phyloP scores from a whole-genome alignment of 2,113 vertebrate genomes.

The Phrynosoma blainvillii region DNA sequence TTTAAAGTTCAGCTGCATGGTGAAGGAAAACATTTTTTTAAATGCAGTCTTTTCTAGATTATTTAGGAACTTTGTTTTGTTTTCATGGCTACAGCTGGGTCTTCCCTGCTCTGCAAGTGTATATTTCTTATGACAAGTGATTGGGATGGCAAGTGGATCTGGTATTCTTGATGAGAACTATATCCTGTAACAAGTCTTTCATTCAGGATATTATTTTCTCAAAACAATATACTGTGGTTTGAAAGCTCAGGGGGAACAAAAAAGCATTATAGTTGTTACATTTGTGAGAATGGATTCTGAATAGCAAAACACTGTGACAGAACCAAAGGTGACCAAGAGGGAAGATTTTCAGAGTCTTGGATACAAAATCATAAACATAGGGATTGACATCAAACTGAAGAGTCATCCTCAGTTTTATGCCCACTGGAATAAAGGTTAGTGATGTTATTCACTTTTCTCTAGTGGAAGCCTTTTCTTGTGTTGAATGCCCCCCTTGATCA shows the following conservation, averaged over 20 bases:
- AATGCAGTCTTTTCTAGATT: conserved; percentile 37
- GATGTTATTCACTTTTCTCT: neutral
- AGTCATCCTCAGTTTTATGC: neutral
- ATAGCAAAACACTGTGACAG: neutral
- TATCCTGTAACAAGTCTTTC: neutral
- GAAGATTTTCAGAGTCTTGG: neutral
- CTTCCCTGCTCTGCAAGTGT: neutral
- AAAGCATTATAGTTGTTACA: neutral
- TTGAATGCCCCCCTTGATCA: neutral
- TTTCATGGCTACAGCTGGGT: conserved; percentile 10
- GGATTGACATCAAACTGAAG: neutral
- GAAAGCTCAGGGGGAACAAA: neutral
- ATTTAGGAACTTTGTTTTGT: conserved; percentile 21
- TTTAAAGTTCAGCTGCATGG: conserved; percentile 66
- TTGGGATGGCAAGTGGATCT: neutral
- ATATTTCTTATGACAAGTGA: neutral
- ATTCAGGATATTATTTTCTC: neutral
- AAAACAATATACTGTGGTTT: conserved; percentile 3
- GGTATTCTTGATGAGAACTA: neutral
- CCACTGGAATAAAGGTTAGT: neutral
- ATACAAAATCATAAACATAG: conserved; percentile 1
- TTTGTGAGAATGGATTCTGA: neutral
- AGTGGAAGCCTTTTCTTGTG: neutral
- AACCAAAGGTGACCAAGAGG: neutral
- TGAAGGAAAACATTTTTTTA: conserved; percentile 51